Percentiles rank a stretch among this genome's conserved stretches.
phyloP scores from a whole-genome alignment of 2,888 invertebrate genomes.

The Trissolcus japonicus region DNA sequence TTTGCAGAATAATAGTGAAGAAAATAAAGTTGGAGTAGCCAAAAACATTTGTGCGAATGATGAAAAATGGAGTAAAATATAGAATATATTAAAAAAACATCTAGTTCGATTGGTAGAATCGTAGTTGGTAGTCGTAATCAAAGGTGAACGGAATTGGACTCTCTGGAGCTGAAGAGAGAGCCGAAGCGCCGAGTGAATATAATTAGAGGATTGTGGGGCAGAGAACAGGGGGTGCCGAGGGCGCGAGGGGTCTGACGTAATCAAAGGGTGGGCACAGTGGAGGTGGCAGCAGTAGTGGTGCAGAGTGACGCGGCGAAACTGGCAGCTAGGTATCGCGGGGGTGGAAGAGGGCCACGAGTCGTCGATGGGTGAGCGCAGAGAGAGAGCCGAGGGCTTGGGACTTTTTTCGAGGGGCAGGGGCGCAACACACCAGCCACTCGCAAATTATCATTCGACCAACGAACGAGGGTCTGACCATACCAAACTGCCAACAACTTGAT shows the following conservation, averaged over 20 bases:
- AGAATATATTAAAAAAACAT: slow-evolving; percentile 62
- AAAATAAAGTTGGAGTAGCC: not conserved
- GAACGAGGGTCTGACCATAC: slow-evolving; percentile 70
- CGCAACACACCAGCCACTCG: slow-evolving; percentile 61
- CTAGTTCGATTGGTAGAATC: slow-evolving; percentile 72
- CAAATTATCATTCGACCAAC: slow-evolving; percentile 75
- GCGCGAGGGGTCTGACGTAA: slow-evolving; percentile 71
- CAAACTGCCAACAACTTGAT: slow-evolving; percentile 75
- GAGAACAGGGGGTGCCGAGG: slow-evolving; percentile 55
- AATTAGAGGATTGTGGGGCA: slow-evolving; percentile 75
- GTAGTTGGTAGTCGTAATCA: slow-evolving; percentile 73
- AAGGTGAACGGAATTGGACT: slow-evolving; percentile 76
- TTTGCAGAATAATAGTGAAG: not conserved
- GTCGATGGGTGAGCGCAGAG: slow-evolving; percentile 46
- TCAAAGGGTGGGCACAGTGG: slow-evolving; percentile 73
- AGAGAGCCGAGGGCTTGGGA: slow-evolving; percentile 44
- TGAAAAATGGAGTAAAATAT: slow-evolving; percentile 15
- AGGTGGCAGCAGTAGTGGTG: slow-evolving; percentile 54
- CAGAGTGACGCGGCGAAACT: slow-evolving; percentile 56
- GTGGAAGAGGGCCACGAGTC: slow-evolving; percentile 59
- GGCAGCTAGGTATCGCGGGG: slow-evolving; percentile 63
- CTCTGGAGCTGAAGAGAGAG: slow-evolving; percentile 69
- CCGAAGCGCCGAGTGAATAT: slow-evolving; percentile 74
- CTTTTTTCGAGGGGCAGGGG: slow-evolving; percentile 56
- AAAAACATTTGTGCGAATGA: not conserved